Evolutionary conservation across 2,113 vertebrate species (phyloP).

Genomic region (Pangasianodon gigas): DNA sequence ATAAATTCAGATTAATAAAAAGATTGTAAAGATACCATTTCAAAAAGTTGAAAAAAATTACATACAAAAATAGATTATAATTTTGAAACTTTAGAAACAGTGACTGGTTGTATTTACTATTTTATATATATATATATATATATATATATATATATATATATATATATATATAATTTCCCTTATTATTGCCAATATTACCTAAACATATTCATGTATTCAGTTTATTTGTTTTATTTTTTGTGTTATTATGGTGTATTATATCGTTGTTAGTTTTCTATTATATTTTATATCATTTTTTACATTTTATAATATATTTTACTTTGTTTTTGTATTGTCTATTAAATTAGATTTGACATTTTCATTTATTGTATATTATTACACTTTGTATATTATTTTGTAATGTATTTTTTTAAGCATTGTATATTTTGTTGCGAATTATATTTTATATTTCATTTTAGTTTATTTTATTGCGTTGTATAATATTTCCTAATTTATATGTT

Average conservation of each 20-base stretch:
- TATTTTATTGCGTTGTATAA: background rate
- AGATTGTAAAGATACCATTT: background rate
- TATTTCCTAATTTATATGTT: background rate
- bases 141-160: too few species aligned
- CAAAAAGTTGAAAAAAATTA: background rate
- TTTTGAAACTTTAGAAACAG: background rate
- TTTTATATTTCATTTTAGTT: background rate
- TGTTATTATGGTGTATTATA: background rate
- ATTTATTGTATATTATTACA: background rate
- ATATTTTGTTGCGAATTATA: background rate
- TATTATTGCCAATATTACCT: background rate
- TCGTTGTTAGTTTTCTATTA: background rate
- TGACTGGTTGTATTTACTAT: too few species aligned
- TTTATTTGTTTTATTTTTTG: background rate
- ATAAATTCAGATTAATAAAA: background rate
- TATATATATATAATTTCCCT: too few species aligned
- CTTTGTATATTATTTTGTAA: background rate
- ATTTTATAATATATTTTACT: background rate
- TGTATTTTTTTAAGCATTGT: background rate
- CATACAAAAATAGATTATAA: background rate
- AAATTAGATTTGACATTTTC: background rate
- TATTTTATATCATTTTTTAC: background rate
- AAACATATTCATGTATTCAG: background rate
- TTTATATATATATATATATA: too few species aligned
- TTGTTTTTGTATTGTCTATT: background rate